Percentiles rank a stretch among this genome's conserved stretches.
Conservation (phyloP, 2,113 vertebrate genomes). For the Eurystomus gularis region DNA sequence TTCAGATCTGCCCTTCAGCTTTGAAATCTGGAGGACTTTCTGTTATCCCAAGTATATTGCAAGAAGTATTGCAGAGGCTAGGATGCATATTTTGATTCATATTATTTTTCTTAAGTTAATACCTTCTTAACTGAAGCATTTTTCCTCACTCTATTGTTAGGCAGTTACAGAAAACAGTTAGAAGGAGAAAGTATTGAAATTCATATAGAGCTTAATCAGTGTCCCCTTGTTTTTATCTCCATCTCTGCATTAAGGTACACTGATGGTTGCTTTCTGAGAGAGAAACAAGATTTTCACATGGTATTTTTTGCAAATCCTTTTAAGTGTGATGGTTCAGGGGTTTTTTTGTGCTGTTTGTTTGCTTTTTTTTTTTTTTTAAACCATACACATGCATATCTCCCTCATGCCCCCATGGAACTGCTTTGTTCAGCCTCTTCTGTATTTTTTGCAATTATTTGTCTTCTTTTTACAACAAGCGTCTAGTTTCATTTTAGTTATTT, state of each 20-base stretch:
- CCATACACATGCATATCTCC: no score
- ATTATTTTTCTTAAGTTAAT: not conserved
- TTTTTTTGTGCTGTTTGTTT: no score
- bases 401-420: accelerated
- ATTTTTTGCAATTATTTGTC: not conserved
- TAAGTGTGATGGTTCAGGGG: not conserved
- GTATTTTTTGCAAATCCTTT: not conserved
- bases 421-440: not conserved
- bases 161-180: not conserved
- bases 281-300: not conserved
- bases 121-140: not conserved
- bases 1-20: not conserved
- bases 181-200: not conserved
- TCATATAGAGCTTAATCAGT: accelerated
- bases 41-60: not conserved
- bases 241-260: not conserved
- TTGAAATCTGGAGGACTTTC: not conserved
- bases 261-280: not conserved
- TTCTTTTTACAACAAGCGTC: not conserved
- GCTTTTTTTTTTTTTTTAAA: not conserved
- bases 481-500: not conserved
- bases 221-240: not conserved
- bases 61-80: not conserved
- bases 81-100: not conserved
- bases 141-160: not conserved